Percentiles rank a stretch among this genome's conserved stretches.
Evolutionary conservation across 2,113 vertebrate genomes (phyloP).

Genomic region (Sander lucioperca): DNA sequence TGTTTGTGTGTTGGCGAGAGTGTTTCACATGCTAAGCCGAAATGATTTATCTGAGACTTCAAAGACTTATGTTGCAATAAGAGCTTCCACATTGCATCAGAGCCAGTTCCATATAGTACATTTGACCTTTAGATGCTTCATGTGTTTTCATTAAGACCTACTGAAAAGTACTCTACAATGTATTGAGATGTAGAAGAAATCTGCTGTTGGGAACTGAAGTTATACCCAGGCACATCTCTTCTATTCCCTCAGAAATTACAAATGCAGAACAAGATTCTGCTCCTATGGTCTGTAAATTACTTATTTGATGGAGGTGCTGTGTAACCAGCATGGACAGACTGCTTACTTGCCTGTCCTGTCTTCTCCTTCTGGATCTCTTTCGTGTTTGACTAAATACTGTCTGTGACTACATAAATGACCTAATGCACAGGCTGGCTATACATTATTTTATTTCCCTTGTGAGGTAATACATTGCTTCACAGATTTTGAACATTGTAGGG

Average conservation of each 20-base stretch:
- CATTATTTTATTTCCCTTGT: constrained; percentile 16
- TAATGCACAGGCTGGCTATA: constrained; percentile 1
- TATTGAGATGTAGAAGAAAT: constrained; percentile 20
- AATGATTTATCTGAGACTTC: constrained; percentile 48
- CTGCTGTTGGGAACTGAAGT: constrained; percentile 5
- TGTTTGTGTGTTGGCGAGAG: constrained; percentile 52
- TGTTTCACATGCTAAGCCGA: constrained; percentile 36
- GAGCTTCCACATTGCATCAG: background rate
- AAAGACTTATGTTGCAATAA: constrained; percentile 36
- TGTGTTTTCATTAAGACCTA: background rate
- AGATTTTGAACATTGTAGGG: background rate
- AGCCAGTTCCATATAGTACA: background rate
- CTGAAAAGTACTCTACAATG: background rate
- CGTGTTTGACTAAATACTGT: constrained; percentile 28
- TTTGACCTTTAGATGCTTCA: background rate
- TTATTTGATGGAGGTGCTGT: constrained; percentile 47
- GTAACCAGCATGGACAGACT: constrained; percentile 35
- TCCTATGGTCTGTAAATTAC: constrained; percentile 45
- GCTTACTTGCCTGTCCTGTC: constrained; percentile 24
- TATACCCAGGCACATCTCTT: background rate
- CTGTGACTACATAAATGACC: constrained; percentile 27
- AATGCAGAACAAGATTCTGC: background rate
- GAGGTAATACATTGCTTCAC: background rate
- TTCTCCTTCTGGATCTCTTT: constrained; percentile 27
- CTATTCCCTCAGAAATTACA: background rate